Percentiles rank a stretch among this genome's conserved stretches.
phyloP scores from a whole-genome alignment of 2,797 vertebrate species.

The Thalassophryne amazonica region DNA sequence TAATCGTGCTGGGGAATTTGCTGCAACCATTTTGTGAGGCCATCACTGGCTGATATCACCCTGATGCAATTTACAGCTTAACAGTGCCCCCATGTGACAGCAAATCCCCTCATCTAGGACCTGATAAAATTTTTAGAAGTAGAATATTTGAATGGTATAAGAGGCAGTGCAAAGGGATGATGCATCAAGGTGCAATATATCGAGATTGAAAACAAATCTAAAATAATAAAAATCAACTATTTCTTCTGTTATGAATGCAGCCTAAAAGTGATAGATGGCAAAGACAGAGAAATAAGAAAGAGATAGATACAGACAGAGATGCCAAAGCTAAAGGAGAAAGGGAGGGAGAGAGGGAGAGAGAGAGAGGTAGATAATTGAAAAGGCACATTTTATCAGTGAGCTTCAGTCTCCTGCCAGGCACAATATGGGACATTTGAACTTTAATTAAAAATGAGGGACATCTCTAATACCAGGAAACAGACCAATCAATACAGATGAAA shows the following conservation, averaged over 20 bases:
- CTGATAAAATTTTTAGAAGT: constrained; percentile 21
- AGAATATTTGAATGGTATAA: constrained; percentile 10
- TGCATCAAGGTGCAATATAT: constrained; percentile 18
- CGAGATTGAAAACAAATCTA: constrained; percentile 8
- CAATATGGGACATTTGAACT: constrained; percentile 47
- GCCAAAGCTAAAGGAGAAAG: too few relatives aligned
- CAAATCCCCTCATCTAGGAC: constrained; percentile 30
- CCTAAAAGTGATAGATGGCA: constrained; percentile 6
- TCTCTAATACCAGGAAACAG: constrained; percentile 50
- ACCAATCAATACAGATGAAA: constrained; percentile 63
- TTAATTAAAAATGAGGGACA: constrained; percentile 66
- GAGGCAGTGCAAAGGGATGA: constrained; percentile 31
- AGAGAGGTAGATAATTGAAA: constrained; percentile 3
- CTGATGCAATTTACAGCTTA: constrained; percentile 73
- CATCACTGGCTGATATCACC: constrained; percentile 58
- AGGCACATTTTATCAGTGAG: constrained; percentile 4
- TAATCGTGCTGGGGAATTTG: constrained; percentile 63
- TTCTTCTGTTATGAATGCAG: background rate
- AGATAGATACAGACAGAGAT: background rate
- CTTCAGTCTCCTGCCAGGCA: constrained; percentile 32
- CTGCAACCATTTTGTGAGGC: constrained; percentile 79
- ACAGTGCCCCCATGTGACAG: constrained; percentile 85
- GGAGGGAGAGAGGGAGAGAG: background rate
- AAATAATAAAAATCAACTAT: constrained; percentile 13
- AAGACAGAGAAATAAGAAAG: background rate